Evolutionary conservation across 2,797 vertebrate species (phyloP).

Genomic region (Threskiornis aethiopicus): DNA sequence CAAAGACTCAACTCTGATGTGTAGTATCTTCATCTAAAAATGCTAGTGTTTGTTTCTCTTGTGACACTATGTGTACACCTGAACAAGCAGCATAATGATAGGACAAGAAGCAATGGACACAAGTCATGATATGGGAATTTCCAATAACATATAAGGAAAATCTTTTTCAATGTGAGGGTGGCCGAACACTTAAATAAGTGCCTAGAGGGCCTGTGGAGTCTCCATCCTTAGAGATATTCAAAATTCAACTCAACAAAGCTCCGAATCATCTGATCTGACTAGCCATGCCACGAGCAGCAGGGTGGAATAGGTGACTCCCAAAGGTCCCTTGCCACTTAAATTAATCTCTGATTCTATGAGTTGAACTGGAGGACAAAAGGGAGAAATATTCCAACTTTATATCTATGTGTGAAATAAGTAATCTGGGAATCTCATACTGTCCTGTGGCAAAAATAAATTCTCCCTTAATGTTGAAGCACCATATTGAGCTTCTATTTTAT

Average conservation of each 20-base stretch:
- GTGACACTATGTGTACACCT: background rate
- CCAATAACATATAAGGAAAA: background rate
- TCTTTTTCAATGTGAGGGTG: background rate
- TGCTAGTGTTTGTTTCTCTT: background rate
- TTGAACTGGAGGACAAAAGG: background rate
- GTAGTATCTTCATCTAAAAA: background rate
- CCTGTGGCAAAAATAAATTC: background rate
- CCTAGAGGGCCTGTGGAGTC: background rate
- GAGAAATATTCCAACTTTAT: background rate
- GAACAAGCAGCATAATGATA: background rate
- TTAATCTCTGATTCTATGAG: background rate
- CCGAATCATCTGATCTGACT: background rate
- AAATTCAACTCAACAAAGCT: background rate
- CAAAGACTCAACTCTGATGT: background rate
- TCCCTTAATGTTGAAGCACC: background rate
- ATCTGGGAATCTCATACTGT: background rate
- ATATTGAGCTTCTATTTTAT: background rate
- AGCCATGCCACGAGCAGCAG: accelerated
- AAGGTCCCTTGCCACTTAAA: background rate
- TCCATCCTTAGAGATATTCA: background rate
- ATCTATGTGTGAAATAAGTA: background rate
- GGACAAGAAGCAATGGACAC: background rate
- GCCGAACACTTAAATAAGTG: background rate
- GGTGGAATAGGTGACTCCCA: background rate
- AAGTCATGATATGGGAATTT: background rate